Evolutionary conservation across 2,888 invertebrate genomes (phyloP).

Genomic region (Colletes collaris): DNA sequence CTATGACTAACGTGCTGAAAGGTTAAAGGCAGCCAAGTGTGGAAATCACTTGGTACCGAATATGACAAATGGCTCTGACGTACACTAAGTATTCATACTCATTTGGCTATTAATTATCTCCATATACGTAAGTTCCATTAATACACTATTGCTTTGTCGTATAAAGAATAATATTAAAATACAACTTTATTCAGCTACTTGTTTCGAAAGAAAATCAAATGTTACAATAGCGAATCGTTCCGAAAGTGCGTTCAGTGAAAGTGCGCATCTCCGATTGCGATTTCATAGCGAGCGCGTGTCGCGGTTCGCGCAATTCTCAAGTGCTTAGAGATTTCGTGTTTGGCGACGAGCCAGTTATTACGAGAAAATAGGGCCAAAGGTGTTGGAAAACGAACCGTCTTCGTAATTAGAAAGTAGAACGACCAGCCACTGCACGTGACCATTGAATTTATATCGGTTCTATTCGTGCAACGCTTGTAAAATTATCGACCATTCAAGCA

Average conservation of each 20-base stretch:
- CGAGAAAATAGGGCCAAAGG: constrained; percentile 53
- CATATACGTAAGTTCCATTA: too few species aligned
- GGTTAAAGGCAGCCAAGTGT: too few species aligned
- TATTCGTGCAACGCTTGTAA: neutral
- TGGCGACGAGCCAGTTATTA: constrained; percentile 63
- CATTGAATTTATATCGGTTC: constrained; percentile 12
- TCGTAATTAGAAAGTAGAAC: constrained; percentile 64
- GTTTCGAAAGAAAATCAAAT: neutral
- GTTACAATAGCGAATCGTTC: constrained; percentile 31
- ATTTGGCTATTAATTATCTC: too few species aligned
- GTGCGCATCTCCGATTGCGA: constrained; percentile 39
- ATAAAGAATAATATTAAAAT: too few species aligned
- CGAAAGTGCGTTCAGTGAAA: constrained; percentile 52
- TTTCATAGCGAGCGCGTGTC: constrained; percentile 27
- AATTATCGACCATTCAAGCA: neutral
- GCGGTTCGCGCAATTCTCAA: constrained; percentile 16
- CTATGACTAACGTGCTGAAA: too few species aligned
- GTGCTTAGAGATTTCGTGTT: constrained; percentile 27
- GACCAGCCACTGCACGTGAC: neutral
- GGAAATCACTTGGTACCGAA: too few species aligned
- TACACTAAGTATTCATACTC: too few species aligned
- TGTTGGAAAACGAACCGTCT: constrained; percentile 56
- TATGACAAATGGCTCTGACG: too few species aligned
- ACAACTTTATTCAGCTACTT: too few species aligned
- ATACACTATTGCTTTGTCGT: too few species aligned